Percentiles rank a stretch among this genome's conserved stretches.
Evolutionary conservation across 2,797 vertebrate genomes (phyloP).

Genomic region (Myotis pilosus): DNA sequence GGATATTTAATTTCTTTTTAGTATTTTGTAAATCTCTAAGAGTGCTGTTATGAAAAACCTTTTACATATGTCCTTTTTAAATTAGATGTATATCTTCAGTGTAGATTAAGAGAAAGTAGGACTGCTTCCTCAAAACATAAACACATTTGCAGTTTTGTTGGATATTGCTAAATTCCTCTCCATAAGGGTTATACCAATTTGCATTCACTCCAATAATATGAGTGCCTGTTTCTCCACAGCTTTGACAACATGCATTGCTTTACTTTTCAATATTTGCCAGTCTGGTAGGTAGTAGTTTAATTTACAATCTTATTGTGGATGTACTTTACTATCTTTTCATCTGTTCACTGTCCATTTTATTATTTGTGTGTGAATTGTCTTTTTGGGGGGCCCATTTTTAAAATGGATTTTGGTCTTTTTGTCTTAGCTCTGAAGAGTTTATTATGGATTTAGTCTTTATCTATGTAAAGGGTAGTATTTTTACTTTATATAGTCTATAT

Average conservation of each 20-base stretch:
- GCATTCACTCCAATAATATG: neutral
- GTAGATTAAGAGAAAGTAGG: neutral
- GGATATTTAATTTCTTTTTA: conserved; percentile 28
- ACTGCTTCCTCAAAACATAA: neutral
- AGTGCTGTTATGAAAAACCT: neutral
- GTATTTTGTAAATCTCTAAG: neutral
- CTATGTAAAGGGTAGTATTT: neutral
- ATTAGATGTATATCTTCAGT: neutral
- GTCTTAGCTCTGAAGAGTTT: neutral
- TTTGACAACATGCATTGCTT: neutral
- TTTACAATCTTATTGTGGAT: neutral
- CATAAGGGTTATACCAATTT: neutral
- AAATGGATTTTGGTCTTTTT: neutral
- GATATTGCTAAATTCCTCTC: neutral
- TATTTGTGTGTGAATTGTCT: neutral
- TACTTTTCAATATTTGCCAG: neutral
- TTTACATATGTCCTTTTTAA: neutral
- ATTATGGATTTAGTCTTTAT: neutral
- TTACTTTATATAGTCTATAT: neutral
- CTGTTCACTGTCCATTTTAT: neutral
- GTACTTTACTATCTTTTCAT: conserved; percentile 8
- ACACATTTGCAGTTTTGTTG: neutral
- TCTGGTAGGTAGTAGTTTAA: conserved; percentile 1
- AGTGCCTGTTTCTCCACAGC: neutral
- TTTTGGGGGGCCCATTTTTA: neutral